These are phyloP conservation scores for Conus betulinus DNA, from an alignment of 1,140 invertebrate species.

Conservation along the genomic window DNA sequence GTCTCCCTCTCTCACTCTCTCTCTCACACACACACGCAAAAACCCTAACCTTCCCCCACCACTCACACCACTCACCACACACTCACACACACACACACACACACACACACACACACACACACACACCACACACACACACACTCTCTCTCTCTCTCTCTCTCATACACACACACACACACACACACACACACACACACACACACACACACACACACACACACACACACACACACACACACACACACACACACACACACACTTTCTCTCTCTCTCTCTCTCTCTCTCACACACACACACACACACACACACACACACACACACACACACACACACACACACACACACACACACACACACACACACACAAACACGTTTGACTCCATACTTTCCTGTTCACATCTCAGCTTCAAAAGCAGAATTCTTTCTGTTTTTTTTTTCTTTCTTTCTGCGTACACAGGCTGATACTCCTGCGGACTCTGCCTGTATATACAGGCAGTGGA, in stretches of 20 bases:
- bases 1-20: neutral
- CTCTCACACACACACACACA: neutral
- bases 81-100: conserved; percentile 23
- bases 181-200: conserved; percentile 12
- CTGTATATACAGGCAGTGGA: no score
- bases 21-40: neutral
- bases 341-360: neutral
- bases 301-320: conserved; percentile 20
- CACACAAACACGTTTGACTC: no score
- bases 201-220: conserved; percentile 17
- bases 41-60: neutral
- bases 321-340: neutral
- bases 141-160: neutral
- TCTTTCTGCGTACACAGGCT: no score
- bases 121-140: no score
- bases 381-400: no score
- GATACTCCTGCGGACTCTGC: no score
- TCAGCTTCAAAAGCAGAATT: no score
- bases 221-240: neutral
- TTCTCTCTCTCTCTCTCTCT: neutral
- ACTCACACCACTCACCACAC: conserved; percentile 3
- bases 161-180: neutral
- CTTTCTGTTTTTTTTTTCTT: no score
- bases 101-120: neutral
- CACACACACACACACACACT: no score